Percentiles rank a stretch among this genome's conserved stretches.
phyloP scores from a whole-genome alignment of 2,888 invertebrate species.

The Drosophila acutilabella region DNA sequence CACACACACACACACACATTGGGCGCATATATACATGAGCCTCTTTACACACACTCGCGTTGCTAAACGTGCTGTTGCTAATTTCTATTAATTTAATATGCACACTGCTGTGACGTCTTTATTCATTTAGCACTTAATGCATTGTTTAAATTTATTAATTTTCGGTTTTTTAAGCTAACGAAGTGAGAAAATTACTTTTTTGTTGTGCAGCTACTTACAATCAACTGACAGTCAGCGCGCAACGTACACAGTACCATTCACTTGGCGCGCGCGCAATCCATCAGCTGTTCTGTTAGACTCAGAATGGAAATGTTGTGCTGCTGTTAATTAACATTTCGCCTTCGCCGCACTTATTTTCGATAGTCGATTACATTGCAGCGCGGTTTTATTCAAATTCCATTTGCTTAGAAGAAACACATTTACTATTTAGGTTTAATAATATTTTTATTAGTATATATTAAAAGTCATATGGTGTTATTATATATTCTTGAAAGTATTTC shows the following conservation, averaged over 20 bases:
- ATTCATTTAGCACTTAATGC: background rate
- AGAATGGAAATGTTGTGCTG: background rate
- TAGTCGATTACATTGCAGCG: background rate
- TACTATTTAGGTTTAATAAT: constrained; percentile 69
- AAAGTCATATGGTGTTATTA: constrained; percentile 79
- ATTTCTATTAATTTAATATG: constrained; percentile 8
- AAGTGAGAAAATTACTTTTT: constrained; percentile 45
- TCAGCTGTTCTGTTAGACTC: constrained; percentile 49
- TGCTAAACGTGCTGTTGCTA: constrained; percentile 14
- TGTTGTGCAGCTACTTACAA: constrained; percentile 62
- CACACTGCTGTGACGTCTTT: background rate
- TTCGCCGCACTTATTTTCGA: constrained; percentile 5
- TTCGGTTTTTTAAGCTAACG: constrained; percentile 6
- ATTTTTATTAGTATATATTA: constrained; percentile 76
- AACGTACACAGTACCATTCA: constrained; percentile 47
- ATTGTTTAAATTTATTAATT: constrained; percentile 4
- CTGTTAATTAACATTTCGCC: constrained; percentile 28
- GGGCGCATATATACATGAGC: background rate
- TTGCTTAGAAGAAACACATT: background rate
- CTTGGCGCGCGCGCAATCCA: constrained; percentile 17
- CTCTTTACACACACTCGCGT: constrained; percentile 14
- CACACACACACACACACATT: constrained; percentile 11
- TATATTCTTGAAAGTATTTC: constrained; percentile 74
- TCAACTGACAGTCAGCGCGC: constrained; percentile 49
- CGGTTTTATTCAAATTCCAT: background rate